Conservation (phyloP, 2,888 invertebrate species). For the Rhogogaster chlorosoma region DNA sequence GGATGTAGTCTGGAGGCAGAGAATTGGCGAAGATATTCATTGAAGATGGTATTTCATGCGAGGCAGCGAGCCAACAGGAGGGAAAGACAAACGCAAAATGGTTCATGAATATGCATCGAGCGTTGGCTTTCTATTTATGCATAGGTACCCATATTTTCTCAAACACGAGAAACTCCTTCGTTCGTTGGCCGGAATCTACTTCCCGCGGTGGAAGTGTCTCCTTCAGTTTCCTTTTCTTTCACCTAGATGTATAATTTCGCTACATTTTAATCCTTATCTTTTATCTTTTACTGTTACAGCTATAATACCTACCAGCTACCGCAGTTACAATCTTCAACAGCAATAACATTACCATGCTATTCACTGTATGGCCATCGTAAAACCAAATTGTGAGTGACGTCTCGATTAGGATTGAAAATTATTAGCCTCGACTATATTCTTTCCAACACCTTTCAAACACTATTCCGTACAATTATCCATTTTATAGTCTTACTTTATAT, state of each 20-base stretch:
- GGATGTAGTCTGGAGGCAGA: not conserved
- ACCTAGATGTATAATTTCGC: constrained; percentile 27
- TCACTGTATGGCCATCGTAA: not conserved
- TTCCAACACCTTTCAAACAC: not conserved
- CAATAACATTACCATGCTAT: constrained; percentile 36
- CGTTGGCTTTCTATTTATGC: constrained; percentile 47
- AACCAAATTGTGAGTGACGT: not conserved
- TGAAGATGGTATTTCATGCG: constrained; percentile 42
- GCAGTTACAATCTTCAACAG: constrained; percentile 12
- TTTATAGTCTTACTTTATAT: not conserved
- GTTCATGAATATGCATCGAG: constrained; percentile 48
- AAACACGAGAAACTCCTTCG: constrained; percentile 29
- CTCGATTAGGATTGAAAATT: not conserved
- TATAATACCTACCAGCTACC: not conserved
- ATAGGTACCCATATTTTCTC: constrained; percentile 45
- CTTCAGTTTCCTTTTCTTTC: constrained; percentile 11
- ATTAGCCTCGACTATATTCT: not conserved
- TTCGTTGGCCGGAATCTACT: not conserved
- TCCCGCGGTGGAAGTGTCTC: constrained; percentile 1
- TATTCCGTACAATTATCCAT: not conserved
- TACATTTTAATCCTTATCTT: constrained; percentile 46
- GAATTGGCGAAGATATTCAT: constrained; percentile 49
- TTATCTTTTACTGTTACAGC: constrained; percentile 2
- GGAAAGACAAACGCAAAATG: constrained; percentile 51
- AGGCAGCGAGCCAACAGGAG: constrained; percentile 47